Percentiles rank a stretch among this genome's conserved stretches.
Evolutionary conservation across 2,797 vertebrate genomes (phyloP).

Genomic region (Karalla daura): DNA sequence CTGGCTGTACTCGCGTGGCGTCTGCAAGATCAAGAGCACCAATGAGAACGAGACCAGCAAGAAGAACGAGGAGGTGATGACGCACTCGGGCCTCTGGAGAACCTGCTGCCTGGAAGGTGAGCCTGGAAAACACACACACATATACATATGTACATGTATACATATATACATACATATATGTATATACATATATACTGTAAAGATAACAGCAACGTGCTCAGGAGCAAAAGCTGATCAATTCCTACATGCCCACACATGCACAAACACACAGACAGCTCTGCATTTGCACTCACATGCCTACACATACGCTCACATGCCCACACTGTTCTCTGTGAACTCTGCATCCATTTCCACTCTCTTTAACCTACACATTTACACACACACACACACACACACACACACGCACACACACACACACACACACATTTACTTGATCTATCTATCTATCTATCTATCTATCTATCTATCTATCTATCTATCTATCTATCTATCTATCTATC

Average conservation of each 20-base stretch:
- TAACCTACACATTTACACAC: slow-evolving; percentile 19
- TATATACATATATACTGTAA: slow-evolving; percentile 4
- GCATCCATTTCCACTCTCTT: slow-evolving; percentile 35
- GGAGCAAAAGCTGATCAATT: slow-evolving; percentile 38
- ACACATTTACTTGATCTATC: slow-evolving; percentile 10
- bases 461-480: no score
- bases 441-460: slow-evolving; percentile 8
- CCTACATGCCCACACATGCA: slow-evolving; percentile 58
- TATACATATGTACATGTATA: not conserved
- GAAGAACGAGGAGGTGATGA: slow-evolving; percentile 99
- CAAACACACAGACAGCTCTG: slow-evolving; percentile 44
- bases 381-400: not conserved
- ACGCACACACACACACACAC: not conserved
- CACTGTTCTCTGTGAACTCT: slow-evolving; percentile 42
- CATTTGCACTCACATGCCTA: slow-evolving; percentile 49
- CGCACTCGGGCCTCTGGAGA: slow-evolving; percentile 98
- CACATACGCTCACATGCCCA: slow-evolving; percentile 57
- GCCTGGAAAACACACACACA: slow-evolving; percentile 9
- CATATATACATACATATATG: slow-evolving; percentile 8
- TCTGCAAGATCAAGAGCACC: slow-evolving; percentile 96
- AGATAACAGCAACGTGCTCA: slow-evolving; percentile 3
- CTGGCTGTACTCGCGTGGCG: slow-evolving; percentile 98
- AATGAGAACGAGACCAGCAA: slow-evolving; percentile 98
- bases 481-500: no score
- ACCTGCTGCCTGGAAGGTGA: slow-evolving; percentile 99